A percentile compares a stretch with the other conserved stretches of the same genome.
Evolutionary conservation across 2,797 vertebrate genomes (phyloP).

Genomic region (Ciconia nigra): DNA sequence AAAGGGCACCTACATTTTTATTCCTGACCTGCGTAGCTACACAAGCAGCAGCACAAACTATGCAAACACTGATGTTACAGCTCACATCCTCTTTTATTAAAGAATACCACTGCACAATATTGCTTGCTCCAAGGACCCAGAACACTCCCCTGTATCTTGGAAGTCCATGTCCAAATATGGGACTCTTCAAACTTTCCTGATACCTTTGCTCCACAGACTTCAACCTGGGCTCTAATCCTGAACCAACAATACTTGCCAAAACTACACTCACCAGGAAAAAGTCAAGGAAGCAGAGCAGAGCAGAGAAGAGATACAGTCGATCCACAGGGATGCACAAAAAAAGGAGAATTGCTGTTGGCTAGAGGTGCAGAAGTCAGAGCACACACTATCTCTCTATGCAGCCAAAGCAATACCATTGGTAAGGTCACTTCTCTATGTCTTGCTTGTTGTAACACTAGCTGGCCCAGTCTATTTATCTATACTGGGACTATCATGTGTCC

Average conservation of each 20-base stretch:
- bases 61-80: background rate
- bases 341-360: background rate
- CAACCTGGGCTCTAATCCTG: background rate
- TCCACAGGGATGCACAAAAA: background rate
- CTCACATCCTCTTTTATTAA: background rate
- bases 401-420: background rate
- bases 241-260: background rate
- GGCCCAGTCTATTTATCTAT: background rate
- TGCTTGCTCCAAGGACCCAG: background rate
- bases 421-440: background rate
- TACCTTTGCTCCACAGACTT: background rate
- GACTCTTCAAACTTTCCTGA: background rate
- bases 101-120: background rate
- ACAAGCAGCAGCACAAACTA: background rate
- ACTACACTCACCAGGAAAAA: background rate
- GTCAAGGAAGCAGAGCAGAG: background rate
- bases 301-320: background rate
- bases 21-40: background rate
- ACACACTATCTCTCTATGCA: background rate
- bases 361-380: background rate
- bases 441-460: background rate
- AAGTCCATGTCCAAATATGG: background rate
- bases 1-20: background rate
- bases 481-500: background rate
- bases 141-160: background rate